Conservation (phyloP, 2,797 vertebrate species). For the Stomatorhinus walkeri region DNA sequence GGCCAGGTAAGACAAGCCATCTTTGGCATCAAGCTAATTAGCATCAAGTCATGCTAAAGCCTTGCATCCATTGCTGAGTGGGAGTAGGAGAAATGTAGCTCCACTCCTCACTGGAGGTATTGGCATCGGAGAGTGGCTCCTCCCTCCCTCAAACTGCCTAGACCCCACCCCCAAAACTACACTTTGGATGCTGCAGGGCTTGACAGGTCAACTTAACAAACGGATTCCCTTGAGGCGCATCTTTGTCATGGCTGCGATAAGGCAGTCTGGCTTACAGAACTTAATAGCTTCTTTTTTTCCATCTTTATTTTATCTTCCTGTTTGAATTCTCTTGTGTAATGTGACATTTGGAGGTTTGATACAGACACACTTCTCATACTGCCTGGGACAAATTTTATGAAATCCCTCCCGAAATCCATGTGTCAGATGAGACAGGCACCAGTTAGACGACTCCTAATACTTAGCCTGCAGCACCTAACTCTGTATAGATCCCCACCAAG, state of each 20-base stretch:
- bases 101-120: background rate
- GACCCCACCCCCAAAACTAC: background rate
- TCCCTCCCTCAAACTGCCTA: background rate
- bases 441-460: background rate
- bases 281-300: background rate
- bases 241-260: background rate
- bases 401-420: background rate
- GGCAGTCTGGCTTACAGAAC: background rate
- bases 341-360: background rate
- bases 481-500: background rate
- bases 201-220: background rate
- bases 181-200: background rate
- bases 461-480: background rate
- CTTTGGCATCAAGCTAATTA: background rate
- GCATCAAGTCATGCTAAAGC: background rate
- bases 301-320: background rate
- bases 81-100: background rate
- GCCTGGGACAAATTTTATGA: background rate
- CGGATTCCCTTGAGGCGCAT: background rate
- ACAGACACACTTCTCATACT: background rate
- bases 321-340: background rate
- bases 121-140: background rate
- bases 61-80: background rate
- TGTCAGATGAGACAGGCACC: background rate
- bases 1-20: conserved; percentile 68